phyloP scores from a whole-genome alignment of 2,888 invertebrate species.

The Drosophila nr. fundita region DNA sequence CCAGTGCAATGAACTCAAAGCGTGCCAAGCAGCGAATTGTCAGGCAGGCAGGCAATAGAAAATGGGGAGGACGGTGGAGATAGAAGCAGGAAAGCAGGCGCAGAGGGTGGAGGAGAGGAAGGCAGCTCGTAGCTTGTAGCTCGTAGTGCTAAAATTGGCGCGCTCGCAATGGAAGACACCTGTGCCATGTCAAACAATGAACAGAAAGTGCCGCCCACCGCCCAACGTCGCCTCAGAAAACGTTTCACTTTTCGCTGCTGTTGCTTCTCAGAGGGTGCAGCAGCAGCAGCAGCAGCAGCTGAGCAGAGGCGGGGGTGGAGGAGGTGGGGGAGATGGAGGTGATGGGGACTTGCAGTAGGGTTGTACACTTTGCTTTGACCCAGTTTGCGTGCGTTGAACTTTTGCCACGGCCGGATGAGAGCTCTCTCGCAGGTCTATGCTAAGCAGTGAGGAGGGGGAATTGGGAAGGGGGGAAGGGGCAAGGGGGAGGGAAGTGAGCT shows the following conservation, averaged over 20 bases:
- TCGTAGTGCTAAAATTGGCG: constrained; percentile 62
- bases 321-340: too few relatives aligned
- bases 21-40: constrained; percentile 46
- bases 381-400: constrained; percentile 82
- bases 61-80: not conserved
- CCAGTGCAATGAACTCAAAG: constrained; percentile 69
- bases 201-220: constrained; percentile 22
- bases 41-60: constrained; percentile 17
- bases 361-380: constrained; percentile 85
- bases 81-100: not conserved
- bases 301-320: not conserved
- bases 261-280: constrained; percentile 34
- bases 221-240: constrained; percentile 16
- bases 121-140: not conserved
- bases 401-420: constrained; percentile 57
- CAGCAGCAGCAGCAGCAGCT: not conserved
- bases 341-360: constrained; percentile 29
- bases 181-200: constrained; percentile 70
- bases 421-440: constrained; percentile 32
- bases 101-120: not conserved
- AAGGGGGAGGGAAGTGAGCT: constrained; percentile 3
- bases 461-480: constrained; percentile 3
- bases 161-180: constrained; percentile 72
- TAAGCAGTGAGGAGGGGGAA: not conserved
- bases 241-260: constrained; percentile 71